Percentiles rank a stretch among this genome's conserved stretches.
Conservation (phyloP, 1,140 invertebrate genomes). For the Kradibia gibbosae region DNA sequence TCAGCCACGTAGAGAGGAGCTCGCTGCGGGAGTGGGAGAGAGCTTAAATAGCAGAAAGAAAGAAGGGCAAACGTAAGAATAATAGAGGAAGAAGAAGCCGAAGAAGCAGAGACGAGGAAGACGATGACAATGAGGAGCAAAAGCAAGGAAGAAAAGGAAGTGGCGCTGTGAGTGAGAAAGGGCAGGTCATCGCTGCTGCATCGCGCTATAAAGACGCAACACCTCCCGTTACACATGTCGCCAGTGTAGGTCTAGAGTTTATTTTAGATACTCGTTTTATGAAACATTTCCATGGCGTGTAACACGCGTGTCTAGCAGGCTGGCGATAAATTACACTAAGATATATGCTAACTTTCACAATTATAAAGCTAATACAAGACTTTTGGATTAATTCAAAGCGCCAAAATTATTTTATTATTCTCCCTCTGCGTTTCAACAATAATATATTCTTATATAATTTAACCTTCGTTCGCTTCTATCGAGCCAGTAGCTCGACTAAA, state of each 20-base stretch:
- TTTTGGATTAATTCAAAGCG: too few relatives aligned
- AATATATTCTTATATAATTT: too few relatives aligned
- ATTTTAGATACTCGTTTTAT: slow-evolving; percentile 7
- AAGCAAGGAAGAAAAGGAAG: background rate
- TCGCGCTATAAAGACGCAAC: background rate
- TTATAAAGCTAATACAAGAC: too few relatives aligned
- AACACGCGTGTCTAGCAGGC: too few relatives aligned
- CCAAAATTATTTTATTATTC: too few relatives aligned
- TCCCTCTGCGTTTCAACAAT: too few relatives aligned
- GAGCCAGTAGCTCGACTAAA: too few relatives aligned
- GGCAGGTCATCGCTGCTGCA: background rate
- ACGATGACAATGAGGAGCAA: background rate
- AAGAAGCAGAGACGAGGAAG: background rate
- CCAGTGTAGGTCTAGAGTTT: background rate
- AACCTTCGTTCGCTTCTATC: too few relatives aligned
- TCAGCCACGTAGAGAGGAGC: background rate
- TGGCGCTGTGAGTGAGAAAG: background rate
- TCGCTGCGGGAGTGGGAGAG: background rate
- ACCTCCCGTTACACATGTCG: background rate
- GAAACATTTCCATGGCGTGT: background rate
- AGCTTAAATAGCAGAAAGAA: background rate
- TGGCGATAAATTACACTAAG: too few relatives aligned
- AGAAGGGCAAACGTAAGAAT: too few relatives aligned
- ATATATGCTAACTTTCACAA: too few relatives aligned
- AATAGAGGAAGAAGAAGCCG: background rate